Base-by-base conservation (phyloP, 1,140 invertebrate genomes). In the Augochlora pura region DNA sequence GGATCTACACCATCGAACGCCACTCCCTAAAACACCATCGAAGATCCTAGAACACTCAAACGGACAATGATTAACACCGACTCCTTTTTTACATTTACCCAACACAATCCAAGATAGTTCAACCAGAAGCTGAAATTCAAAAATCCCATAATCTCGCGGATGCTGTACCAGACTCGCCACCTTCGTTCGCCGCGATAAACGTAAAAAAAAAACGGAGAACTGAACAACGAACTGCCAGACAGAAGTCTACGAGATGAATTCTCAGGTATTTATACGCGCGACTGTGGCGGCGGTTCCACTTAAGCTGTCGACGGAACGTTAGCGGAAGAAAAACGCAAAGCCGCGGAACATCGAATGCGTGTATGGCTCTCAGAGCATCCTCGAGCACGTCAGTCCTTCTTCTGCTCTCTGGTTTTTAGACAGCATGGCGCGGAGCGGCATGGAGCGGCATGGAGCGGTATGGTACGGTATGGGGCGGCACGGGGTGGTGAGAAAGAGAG, bases 341-440 rank as follows among this genome's bases (percentile, higher is more conserved):
- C 57, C 27, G 52, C 16, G 67, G 27, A 77, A 77, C 54, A 77
- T 77, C 66, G 75, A 77, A 77, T 3, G 27, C 14, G 42, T 63
- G 42, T 60, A 42, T n/a, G 23, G 9, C 32, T 63, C 66, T 39
- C 54, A 12, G 39, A 60, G 57, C 52, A 60, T 69, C 18, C 57
- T 70, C 52, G 57, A 46, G 6, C 42, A 21, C 72, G 42, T 42
- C 32, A 65, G 72, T 75, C 32, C 46, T 75, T 32, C 46, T 74
- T 57, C 72, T 75, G 42, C 60, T 66, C 63, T 57, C 27, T 60
- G 72, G n/a, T n/a, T 67, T 77, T 73, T 66, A 81, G 59, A 67
- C 62, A 69, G 32, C 2, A 23, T 1, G 67, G 18, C 0, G 39
- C 42, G 42, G 42, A 12, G 42, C 42, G 7, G 42, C 1, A 10